Percentiles rank a stretch among this genome's conserved stretches.
phyloP scores from a whole-genome alignment of 2,888 invertebrate species.

The Tridacna gigas region DNA sequence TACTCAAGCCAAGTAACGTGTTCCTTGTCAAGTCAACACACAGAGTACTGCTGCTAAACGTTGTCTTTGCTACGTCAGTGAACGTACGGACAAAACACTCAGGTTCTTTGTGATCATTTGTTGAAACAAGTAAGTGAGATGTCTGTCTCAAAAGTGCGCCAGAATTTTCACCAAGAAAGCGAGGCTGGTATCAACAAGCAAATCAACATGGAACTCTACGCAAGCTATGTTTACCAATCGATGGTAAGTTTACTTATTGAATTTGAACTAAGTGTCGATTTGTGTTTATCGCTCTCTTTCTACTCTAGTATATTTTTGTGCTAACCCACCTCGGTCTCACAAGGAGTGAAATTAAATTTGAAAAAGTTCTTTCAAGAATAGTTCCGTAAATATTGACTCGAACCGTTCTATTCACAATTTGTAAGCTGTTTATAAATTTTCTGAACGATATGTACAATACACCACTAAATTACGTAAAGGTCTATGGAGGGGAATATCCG shows the following conservation, averaged over 20 bases:
- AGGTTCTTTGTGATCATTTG: background rate
- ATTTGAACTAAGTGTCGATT: background rate
- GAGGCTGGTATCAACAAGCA: constrained; percentile 85
- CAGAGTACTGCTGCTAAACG: background rate
- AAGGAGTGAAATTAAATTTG: too few relatives aligned
- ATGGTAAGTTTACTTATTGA: constrained; percentile 79
- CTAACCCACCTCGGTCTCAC: background rate
- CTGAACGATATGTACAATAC: too few relatives aligned
- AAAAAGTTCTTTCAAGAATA: too few relatives aligned
- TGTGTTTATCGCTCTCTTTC: background rate
- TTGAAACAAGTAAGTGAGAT: constrained; percentile 59
- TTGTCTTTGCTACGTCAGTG: constrained; percentile 84
- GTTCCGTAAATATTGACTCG: too few relatives aligned
- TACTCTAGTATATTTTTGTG: background rate
- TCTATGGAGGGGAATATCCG: too few relatives aligned
- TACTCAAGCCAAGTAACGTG: background rate
- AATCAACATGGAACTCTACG: constrained; percentile 85
- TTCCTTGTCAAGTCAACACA: background rate
- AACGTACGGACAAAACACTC: constrained; percentile 80
- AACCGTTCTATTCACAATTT: too few relatives aligned
- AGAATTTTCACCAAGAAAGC: constrained; percentile 83
- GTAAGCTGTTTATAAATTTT: too few relatives aligned
- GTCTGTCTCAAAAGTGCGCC: constrained; percentile 84
- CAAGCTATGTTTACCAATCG: constrained; percentile 84
- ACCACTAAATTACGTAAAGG: too few relatives aligned